Evolutionary conservation across 2,113 vertebrate genomes (phyloP), one percentile per base, ranked within the genome.

Genomic region (Zosterops japonicus): DNA sequence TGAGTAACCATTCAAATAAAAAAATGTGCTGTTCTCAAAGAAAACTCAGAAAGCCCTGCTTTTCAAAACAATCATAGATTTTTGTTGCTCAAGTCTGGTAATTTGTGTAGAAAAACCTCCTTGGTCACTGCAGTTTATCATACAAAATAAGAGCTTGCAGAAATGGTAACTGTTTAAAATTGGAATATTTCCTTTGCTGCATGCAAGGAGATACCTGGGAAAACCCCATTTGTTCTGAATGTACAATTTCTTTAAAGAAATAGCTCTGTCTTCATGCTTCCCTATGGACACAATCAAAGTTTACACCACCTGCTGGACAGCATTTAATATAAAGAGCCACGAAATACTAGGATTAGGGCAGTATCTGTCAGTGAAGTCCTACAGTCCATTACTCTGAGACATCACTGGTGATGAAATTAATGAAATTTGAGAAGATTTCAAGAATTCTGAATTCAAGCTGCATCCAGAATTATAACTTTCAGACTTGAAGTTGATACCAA

Each of bases 181-280:
- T 23, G 15, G 18, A 72, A 4, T 78, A 22, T 57, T 60, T 84
- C 3, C 1, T 74, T 55, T 39, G 9, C 25, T 47, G 41, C 33
- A 42, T 27, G 29, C 33, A 29, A 69, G 33, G 18, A 87, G 23
- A 56, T 6, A 35, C 41, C 31, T 83, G 29, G 20, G 2, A 71
- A 35, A 77, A 50, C 6, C 9, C 17, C 14, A 17, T 11, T 63
- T 76, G 11, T 11, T 11, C 39, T 77, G 69, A 47, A 69, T 15
- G 64, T 46, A 5, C 3, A 4, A 24, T 84, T 87, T 47, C 6
- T 92, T 91, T 47, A 52, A 69, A 56, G 35, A 79, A 85, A 65
- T 57, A 53, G 1, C 19, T 83, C 56, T 79, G 24, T 15, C 7
- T 71, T 47, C 0, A 0, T 80, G 31, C 31, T 86, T 79, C 42